A percentile compares a stretch with the other conserved stretches of the same genome.
Conservation (phyloP, 2,113 vertebrate species). For the Lucifuga dentata region DNA sequence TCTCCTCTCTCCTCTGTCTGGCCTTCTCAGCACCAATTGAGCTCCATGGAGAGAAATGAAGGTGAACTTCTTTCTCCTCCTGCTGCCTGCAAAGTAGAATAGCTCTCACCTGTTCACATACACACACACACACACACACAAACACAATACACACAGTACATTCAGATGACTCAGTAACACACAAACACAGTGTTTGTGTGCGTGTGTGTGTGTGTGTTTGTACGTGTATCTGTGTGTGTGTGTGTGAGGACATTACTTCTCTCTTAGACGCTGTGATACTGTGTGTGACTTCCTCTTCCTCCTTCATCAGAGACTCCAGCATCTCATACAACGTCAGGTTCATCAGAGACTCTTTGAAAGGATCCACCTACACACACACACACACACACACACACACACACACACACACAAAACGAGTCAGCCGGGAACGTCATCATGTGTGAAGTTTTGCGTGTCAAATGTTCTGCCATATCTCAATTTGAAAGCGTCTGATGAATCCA, state of each 20-base stretch:
- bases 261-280: constrained; percentile 79
- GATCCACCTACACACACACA: constrained; percentile 82
- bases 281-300: constrained; percentile 73
- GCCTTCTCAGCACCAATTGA: constrained; percentile 75
- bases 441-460: too few relatives aligned
- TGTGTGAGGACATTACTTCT: too few relatives aligned
- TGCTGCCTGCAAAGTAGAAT: constrained; percentile 81
- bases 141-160: too few relatives aligned
- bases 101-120: constrained; percentile 78
- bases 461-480: too few relatives aligned
- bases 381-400: neutral
- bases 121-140: neutral
- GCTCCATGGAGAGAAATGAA: constrained; percentile 82
- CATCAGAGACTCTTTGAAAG: constrained; percentile 69
- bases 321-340: constrained; percentile 77
- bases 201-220: too few relatives aligned
- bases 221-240: too few relatives aligned
- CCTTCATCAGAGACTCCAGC: constrained; percentile 76
- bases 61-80: constrained; percentile 76
- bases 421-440: too few relatives aligned
- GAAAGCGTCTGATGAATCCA: too few relatives aligned
- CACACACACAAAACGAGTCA: constrained; percentile 1
- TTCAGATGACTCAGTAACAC: too few relatives aligned
- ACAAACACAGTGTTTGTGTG: too few relatives aligned
- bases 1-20: constrained; percentile 64